Evolutionary conservation across 2,113 vertebrate genomes (phyloP), one percentile per base, ranked within the genome.

Genomic region (Microcebus murinus): DNA sequence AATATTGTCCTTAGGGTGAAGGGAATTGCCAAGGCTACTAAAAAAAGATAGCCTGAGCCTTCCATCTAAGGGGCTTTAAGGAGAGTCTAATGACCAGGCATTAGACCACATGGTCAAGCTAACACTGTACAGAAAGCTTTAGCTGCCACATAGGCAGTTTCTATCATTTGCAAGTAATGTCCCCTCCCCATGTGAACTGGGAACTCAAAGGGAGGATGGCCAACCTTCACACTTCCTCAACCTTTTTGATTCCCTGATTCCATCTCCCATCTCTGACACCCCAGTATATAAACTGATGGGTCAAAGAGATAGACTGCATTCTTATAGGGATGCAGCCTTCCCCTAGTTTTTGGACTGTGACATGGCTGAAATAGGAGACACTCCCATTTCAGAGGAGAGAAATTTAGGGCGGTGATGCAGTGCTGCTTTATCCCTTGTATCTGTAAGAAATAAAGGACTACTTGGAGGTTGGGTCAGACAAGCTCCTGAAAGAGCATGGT

Each of bases 401-500:
- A 23, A 83, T 70, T 50, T 71, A 79, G 48, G 59, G 82, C 52
- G 45, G 21, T 57, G n/a, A 48, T 59, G 17, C 23, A 52, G 36
- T 90, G 48, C 59, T 84, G 65, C 80, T 81, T 81, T 82, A 74
- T 76, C 42, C 27, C n/a, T 77, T 91, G 57, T 84, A 76, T 86
- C 52, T 93, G 23, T 50, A 77, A 94, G 48, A 94, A 94, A 81
- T 42, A 85, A 91, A 82, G 73, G 23, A 83, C 76, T 68, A 74
- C 6, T 3, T 87, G 63, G 42, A 83, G 74, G 79, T 5, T 63
- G 87, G 68, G 79, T 82, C 73, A 89, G 82, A 86, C 31, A 74
- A 95, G 36, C 50, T 83, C 70, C 55, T 12, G 18, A n/a, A 82
- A 61, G 25, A 80, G 68, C 11, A 12, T 88, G 59, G 48, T 55